phyloP scores from a whole-genome alignment of 2,113 vertebrate genomes.

The Lasiurus borealis region DNA sequence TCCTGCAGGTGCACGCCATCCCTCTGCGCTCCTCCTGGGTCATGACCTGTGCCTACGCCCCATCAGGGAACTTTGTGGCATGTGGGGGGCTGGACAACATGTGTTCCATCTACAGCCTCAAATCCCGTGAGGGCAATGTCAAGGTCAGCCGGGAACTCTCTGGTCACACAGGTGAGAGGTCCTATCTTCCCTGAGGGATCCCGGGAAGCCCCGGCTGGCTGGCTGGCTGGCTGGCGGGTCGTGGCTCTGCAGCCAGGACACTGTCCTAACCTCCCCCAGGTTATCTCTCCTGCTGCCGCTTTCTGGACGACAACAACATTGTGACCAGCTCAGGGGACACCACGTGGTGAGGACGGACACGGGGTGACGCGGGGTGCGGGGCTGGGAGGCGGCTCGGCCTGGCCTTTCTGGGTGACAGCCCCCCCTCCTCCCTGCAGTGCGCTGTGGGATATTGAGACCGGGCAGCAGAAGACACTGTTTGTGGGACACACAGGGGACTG shows the following conservation, averaged over 20 bases:
- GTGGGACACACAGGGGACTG: constrained; percentile 97
- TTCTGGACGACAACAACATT: constrained; percentile 96
- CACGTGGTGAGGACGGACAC: constrained; percentile 91
- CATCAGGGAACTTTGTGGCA: constrained; percentile 97
- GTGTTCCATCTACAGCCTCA: constrained; percentile 99
- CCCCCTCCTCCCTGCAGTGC: constrained; percentile 84
- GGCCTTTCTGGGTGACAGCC: neutral
- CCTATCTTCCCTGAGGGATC: neutral
- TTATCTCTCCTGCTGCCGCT: constrained; percentile 98
- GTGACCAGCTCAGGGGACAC: constrained; percentile 99
- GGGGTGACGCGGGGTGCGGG: neutral
- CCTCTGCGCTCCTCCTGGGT: constrained; percentile 99
- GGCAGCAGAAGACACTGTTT: constrained; percentile 95
- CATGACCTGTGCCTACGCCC: constrained; percentile 98
- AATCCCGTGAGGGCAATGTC: constrained; percentile 96
- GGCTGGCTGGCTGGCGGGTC: neutral
- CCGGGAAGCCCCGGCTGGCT: neutral
- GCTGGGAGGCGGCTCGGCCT: neutral
- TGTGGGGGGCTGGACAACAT: constrained; percentile 99
- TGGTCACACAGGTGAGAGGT: constrained; percentile 92
- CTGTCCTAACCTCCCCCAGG: constrained; percentile 84
- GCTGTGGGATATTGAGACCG: constrained; percentile 99
- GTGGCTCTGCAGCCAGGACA: neutral
- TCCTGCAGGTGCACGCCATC: constrained; percentile 95
- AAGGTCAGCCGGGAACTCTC: constrained; percentile 98